These are phyloP conservation scores for Platypus cylindrus DNA, from an alignment of 2,888 invertebrate genomes.

Conservation along the genomic window DNA sequence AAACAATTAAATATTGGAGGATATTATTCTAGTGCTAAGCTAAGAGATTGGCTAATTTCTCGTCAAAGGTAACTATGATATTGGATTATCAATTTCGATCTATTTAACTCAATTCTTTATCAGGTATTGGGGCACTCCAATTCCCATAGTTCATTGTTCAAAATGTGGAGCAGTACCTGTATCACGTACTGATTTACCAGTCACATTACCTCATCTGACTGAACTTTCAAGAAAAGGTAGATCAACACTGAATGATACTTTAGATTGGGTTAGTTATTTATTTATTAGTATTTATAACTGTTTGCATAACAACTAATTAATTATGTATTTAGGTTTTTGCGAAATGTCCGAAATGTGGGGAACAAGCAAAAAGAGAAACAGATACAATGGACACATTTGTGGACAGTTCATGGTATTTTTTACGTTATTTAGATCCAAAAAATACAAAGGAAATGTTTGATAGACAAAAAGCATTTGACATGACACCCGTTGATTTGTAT, in stretches of 20 bases:
- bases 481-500: conserved; percentile 87
- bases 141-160: conserved; percentile 83
- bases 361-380: conserved; percentile 66
- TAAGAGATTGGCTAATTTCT: conserved; percentile 93
- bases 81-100: neutral
- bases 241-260: conserved; percentile 40
- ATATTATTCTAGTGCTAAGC: conserved; percentile 62
- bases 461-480: conserved; percentile 39
- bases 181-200: conserved; percentile 63
- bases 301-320: neutral
- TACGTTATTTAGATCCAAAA: conserved; percentile 74
- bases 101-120: neutral
- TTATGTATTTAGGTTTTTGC: conserved; percentile 37
- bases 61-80: conserved; percentile 56
- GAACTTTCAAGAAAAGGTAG: conserved; percentile 26
- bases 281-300: too few relatives aligned
- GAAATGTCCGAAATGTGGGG: conserved; percentile 64
- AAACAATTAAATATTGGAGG: conserved; percentile 53
- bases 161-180: conserved; percentile 77
- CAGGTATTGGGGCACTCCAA: conserved; percentile 94
- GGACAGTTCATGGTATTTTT: conserved; percentile 97
- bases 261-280: conserved; percentile 61
- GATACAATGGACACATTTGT: conserved; percentile 99
- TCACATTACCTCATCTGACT: conserved; percentile 51
- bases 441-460: conserved; percentile 62